phyloP scores from a whole-genome alignment of 1,140 invertebrate species.

The Zaprionus taronus region DNA sequence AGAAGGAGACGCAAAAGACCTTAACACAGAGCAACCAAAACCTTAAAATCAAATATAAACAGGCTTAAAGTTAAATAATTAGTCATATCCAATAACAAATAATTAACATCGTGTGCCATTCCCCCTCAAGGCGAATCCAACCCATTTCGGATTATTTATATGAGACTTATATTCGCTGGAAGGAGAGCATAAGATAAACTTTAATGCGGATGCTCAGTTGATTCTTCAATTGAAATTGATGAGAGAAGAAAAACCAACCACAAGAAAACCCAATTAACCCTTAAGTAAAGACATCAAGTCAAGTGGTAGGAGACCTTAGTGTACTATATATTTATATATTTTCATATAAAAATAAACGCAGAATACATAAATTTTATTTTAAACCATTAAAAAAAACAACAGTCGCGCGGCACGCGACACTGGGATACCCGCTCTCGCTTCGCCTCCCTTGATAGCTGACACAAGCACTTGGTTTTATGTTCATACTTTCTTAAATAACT shows the following conservation, averaged over 20 bases:
- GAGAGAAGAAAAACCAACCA: conserved; percentile 14
- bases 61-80: conserved; percentile 74
- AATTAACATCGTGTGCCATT: conserved; percentile 62
- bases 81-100: conserved; percentile 79
- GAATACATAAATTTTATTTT: neutral
- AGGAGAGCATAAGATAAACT: conserved; percentile 23
- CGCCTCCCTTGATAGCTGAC: too few species aligned
- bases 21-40: too few species aligned
- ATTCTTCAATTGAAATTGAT: conserved; percentile 39
- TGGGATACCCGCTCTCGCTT: too few species aligned
- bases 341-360: neutral
- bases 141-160: conserved; percentile 65
- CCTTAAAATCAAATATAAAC: conserved; percentile 60
- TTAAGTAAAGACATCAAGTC: neutral
- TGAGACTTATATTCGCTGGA: conserved; percentile 23
- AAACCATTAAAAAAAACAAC: too few species aligned
- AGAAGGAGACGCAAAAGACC: too few species aligned
- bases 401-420: too few species aligned
- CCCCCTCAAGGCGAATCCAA: conserved; percentile 4
- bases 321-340: neutral
- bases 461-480: too few species aligned
- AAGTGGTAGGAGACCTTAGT: neutral
- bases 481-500: too few species aligned
- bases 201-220: conserved; percentile 8
- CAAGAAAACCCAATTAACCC: conserved; percentile 9